Percentiles rank a stretch among this genome's conserved stretches.
Evolutionary conservation across 64 coral and sea anemone genomes (phyloP).

Genomic region (Pocillopora damicornis): DNA sequence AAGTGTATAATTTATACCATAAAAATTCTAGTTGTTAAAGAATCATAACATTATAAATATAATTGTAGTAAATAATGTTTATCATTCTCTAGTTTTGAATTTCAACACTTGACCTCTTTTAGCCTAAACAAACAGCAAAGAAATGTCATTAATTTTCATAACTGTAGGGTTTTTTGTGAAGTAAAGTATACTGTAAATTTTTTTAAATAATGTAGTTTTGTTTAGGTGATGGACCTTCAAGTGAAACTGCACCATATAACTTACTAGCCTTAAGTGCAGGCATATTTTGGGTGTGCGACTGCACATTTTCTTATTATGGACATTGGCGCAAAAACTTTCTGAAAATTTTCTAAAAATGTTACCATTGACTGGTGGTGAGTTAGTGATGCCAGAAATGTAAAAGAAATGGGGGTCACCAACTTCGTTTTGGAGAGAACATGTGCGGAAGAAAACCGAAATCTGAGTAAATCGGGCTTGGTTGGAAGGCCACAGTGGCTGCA

Average conservation of each 20-base stretch:
- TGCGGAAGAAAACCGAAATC: neutral
- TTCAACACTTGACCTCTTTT: neutral
- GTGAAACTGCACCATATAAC: neutral
- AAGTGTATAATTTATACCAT: neutral
- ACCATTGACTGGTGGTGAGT: constrained; percentile 15
- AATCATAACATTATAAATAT: neutral
- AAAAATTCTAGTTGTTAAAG: neutral
- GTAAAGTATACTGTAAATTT: neutral
- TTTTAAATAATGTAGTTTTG: neutral
- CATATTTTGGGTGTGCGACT: neutral
- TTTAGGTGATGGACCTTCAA: neutral
- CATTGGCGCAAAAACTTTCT: no score
- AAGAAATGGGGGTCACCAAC: constrained; percentile 30
- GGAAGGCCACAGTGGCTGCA: constrained; percentile 7
- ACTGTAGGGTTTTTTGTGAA: neutral
- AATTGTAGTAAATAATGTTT: neutral
- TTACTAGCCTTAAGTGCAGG: neutral
- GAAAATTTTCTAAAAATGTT: constrained; percentile 10
- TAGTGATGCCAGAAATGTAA: constrained; percentile 37
- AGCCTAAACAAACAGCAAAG: neutral
- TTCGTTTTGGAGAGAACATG: constrained; percentile 33
- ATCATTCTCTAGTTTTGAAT: neutral
- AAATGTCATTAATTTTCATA: neutral
- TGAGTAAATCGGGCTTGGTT: no score
- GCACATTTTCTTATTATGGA: neutral